A percentile compares a stretch with the other conserved stretches of the same genome.
These are phyloP conservation scores for Sturnira hondurensis DNA, from an alignment of 2,113 vertebrate genomes.

Conservation along the genomic window DNA sequence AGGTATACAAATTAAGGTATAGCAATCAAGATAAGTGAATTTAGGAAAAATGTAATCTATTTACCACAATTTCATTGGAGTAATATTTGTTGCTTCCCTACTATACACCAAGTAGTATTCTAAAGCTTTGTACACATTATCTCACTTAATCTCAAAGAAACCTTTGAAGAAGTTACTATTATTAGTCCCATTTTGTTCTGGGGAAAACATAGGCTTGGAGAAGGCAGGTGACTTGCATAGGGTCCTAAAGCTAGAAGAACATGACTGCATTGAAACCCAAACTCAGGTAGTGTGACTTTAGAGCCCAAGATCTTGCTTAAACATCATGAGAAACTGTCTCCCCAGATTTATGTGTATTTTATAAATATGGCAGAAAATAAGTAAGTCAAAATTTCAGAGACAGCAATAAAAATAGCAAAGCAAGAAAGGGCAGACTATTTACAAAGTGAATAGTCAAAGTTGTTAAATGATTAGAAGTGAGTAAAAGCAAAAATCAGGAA, in stretches of 20 bases:
- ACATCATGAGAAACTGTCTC: background rate
- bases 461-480: background rate
- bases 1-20: background rate
- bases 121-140: background rate
- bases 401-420: background rate
- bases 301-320: background rate
- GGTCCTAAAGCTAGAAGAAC: background rate
- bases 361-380: slow-evolving; percentile 2
- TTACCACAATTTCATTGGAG: background rate
- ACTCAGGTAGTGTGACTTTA: background rate
- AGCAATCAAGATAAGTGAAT: background rate
- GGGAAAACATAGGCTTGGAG: background rate
- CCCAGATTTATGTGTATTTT: background rate
- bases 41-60: background rate
- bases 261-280: background rate
- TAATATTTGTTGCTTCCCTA: background rate
- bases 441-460: background rate
- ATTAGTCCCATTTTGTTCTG: background rate
- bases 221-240: background rate
- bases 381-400: background rate
- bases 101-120: background rate
- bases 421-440: background rate
- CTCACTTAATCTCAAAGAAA: background rate
- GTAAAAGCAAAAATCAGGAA: background rate
- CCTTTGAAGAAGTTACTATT: background rate